A percentile compares a stretch with the other conserved stretches of the same genome.
These are phyloP conservation scores for Prionailurus viverrinus DNA, from an alignment of 2,113 vertebrate genomes.

Conservation along the genomic window DNA sequence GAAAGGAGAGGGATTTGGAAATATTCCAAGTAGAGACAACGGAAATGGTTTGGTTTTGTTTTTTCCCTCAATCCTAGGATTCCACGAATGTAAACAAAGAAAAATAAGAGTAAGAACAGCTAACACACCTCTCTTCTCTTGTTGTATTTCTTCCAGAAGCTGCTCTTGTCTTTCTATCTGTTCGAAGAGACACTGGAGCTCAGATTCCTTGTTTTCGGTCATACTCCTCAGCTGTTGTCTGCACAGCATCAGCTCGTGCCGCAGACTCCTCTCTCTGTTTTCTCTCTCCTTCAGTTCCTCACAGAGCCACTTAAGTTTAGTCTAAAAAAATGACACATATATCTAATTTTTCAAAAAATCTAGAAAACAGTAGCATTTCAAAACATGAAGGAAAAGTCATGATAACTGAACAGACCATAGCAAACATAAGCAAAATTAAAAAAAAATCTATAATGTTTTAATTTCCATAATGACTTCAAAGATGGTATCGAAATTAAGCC, in stretches of 20 bases:
- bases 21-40: not conserved
- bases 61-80: not conserved
- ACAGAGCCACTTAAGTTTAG: slow-evolving; percentile 94
- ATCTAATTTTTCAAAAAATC: not conserved
- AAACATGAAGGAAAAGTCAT: not conserved
- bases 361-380: not conserved
- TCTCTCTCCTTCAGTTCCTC: slow-evolving; percentile 93
- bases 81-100: not conserved
- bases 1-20: not conserved
- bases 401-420: not conserved
- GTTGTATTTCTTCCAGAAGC: slow-evolving; percentile 90
- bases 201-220: slow-evolving; percentile 88
- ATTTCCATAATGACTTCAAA: slow-evolving; percentile 3
- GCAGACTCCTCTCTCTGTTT: slow-evolving; percentile 88
- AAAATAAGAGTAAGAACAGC: not conserved
- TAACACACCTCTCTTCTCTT: slow-evolving; percentile 93
- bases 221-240: slow-evolving; percentile 91
- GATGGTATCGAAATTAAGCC: not conserved
- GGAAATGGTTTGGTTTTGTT: not conserved
- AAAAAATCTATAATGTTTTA: not conserved
- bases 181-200: slow-evolving; percentile 90
- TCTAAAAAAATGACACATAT: slow-evolving; percentile 81
- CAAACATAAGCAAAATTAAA: not conserved
- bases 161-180: slow-evolving; percentile 93
- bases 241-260: slow-evolving; percentile 88